Evolutionary conservation across 2,888 invertebrate genomes (phyloP).

Genomic region (Drosophila glabriapex): DNA sequence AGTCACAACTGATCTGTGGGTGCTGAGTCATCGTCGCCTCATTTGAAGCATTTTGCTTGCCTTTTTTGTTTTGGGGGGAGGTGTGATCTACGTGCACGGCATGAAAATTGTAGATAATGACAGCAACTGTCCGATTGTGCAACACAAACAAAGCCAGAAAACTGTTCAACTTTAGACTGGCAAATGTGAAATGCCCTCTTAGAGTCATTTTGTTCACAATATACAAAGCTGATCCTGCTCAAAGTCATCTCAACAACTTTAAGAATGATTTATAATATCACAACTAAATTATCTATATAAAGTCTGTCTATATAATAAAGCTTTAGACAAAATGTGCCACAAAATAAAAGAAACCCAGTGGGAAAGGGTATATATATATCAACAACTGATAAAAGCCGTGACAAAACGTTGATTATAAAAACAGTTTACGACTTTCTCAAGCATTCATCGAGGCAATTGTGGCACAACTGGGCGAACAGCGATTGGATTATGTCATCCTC

Average conservation of each 20-base stretch:
- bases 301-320: no score
- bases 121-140: conserved; percentile 49
- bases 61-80: not conserved
- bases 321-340: not conserved
- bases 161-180: not conserved
- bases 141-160: conserved; percentile 14
- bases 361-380: conserved; percentile 17
- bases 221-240: not conserved
- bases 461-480: conserved; percentile 7
- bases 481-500: conserved; percentile 33
- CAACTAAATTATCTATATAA: not conserved
- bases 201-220: not conserved
- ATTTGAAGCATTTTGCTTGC: not conserved
- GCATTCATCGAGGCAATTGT: not conserved
- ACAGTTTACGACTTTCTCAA: conserved; percentile 6
- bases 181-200: conserved; percentile 14
- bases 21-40: conserved; percentile 34
- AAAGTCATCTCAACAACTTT: not conserved
- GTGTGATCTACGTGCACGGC: conserved; percentile 52
- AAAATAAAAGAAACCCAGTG: not conserved
- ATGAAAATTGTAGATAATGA: conserved; percentile 65
- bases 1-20: conserved; percentile 24
- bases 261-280: not conserved
- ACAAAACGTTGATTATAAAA: not conserved
- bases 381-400: conserved; percentile 24